These are phyloP conservation scores for Microctonus brassicae DNA, from an alignment of 2,888 invertebrate genomes.

Conservation along the genomic window DNA sequence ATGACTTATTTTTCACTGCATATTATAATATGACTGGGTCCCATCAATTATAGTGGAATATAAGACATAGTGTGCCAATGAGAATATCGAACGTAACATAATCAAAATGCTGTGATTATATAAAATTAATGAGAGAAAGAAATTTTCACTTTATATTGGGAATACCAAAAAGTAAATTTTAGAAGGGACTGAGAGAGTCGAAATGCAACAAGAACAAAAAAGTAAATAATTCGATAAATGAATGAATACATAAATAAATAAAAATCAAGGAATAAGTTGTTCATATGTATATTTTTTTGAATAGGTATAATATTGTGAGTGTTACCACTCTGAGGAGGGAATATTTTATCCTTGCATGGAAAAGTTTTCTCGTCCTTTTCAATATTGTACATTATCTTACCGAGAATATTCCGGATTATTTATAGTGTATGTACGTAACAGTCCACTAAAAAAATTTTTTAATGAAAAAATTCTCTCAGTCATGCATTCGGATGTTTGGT, in stretches of 20 bases:
- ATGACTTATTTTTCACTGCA: background rate
- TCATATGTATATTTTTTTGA: constrained; percentile 70
- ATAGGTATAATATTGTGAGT: constrained; percentile 66
- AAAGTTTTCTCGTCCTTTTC: constrained; percentile 55
- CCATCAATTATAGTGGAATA: background rate
- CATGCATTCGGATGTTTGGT: background rate
- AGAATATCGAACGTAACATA: too few species aligned
- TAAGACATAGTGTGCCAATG: background rate
- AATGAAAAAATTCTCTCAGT: constrained; percentile 5
- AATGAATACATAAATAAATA: constrained; percentile 36
- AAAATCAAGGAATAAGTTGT: constrained; percentile 62
- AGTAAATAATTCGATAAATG: background rate
- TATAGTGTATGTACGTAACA: constrained; percentile 7
- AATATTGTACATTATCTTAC: constrained; percentile 66
- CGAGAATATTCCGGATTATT: constrained; percentile 46
- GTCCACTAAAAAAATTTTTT: constrained; percentile 11
- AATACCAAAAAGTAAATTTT: constrained; percentile 46
- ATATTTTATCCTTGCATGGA: constrained; percentile 40
- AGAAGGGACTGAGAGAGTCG: constrained; percentile 45
- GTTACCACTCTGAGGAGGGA: constrained; percentile 65
- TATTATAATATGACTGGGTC: background rate
- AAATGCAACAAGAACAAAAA: constrained; percentile 41
- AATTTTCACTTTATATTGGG: constrained; percentile 47
- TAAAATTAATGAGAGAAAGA: too few species aligned
- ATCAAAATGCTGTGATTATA: too few species aligned